Evolutionary conservation across 2,888 invertebrate genomes (phyloP).

Genomic region (Lottia gigantea): DNA sequence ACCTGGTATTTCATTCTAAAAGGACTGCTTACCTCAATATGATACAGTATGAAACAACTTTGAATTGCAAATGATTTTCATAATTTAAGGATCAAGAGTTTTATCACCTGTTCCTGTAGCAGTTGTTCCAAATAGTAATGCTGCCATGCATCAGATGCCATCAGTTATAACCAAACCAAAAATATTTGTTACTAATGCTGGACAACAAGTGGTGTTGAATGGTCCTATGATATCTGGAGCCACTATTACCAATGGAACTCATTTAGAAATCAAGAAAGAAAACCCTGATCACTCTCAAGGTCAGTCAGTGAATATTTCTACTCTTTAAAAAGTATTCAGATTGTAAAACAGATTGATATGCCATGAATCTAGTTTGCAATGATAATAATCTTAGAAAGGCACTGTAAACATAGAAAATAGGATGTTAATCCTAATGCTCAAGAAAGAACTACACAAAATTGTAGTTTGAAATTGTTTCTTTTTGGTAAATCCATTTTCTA

Average conservation of each 20-base stretch:
- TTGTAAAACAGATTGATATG: no score
- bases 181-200: slow-evolving; percentile 52
- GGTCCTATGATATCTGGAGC: slow-evolving; percentile 44
- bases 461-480: no score
- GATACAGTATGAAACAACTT: no score
- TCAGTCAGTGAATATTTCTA: not conserved
- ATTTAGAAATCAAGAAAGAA: slow-evolving; percentile 41
- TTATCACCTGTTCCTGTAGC: slow-evolving; percentile 51
- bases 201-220: slow-evolving; percentile 51
- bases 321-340: no score
- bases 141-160: slow-evolving; percentile 59
- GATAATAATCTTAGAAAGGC: no score
- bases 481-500: no score
- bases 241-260: slow-evolving; percentile 56
- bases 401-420: no score
- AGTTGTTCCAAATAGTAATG: slow-evolving; percentile 28
- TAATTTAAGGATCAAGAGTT: slow-evolving; percentile 47
- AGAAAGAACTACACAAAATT: no score
- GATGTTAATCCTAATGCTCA: no score
- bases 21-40: no score
- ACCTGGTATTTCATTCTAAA: no score
- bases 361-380: no score
- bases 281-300: slow-evolving; percentile 23
- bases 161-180: slow-evolving; percentile 62
- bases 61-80: not conserved